Conservation (phyloP, 2,797 vertebrate genomes). For the Caiman crocodilus region DNA sequence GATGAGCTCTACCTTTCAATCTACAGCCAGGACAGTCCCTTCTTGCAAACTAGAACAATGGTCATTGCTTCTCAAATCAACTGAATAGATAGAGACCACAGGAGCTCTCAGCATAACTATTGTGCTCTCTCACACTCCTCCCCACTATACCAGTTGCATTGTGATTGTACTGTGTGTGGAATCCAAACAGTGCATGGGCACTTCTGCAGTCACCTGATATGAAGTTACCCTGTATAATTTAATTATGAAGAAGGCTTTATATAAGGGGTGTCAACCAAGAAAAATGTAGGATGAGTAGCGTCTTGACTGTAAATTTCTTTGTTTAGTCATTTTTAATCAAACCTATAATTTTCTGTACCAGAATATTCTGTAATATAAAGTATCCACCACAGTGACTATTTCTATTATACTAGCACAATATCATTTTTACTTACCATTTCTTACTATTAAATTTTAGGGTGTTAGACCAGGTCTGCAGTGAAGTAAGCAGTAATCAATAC, state of each 20-base stretch:
- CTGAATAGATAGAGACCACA: background rate
- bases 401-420: background rate
- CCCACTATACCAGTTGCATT: background rate
- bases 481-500: background rate
- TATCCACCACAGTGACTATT: background rate
- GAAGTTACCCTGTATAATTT: background rate
- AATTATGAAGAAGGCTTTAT: background rate
- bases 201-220: too few relatives aligned
- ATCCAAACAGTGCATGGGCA: accelerated
- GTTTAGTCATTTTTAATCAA: background rate
- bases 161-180: background rate
- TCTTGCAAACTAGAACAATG: background rate
- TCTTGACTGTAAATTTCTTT: background rate
- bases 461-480: background rate
- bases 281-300: background rate
- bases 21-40: background rate
- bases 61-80: background rate
- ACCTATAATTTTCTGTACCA: background rate
- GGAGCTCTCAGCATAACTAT: background rate
- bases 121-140: background rate
- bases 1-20: background rate
- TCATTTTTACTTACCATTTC: background rate
- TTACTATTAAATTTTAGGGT: background rate
- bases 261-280: background rate
- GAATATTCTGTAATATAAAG: background rate